Evolutionary conservation across 2,113 vertebrate genomes (phyloP), one percentile per base, ranked within the genome.

Genomic region (Hippoglossus stenolepis): DNA sequence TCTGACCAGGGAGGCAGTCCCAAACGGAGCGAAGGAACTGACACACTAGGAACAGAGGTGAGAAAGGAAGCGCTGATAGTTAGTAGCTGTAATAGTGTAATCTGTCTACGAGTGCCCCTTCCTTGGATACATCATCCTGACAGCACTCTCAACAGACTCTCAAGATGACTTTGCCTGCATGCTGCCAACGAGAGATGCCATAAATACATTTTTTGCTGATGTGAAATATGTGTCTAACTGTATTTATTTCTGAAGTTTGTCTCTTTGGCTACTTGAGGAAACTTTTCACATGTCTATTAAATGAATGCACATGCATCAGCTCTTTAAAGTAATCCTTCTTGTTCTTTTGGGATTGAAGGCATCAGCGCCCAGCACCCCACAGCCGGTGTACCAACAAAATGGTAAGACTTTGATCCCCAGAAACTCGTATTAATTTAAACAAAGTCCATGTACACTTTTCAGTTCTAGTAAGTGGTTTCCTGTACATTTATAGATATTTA

Each of bases 301-400:
- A 59, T 14, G 57, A 40, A 65, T 77, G 4, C 54, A 58, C 57
- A 45, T 59, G 61, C 28, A 67, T 70, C 49, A 64, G 14, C 69
- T 65, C 12, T 60, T 5, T 83, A 10, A 38, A 62, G 47, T 70
- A 56, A 84, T 63, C 38, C 51, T 73, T 40, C 17, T n/a, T 74
- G 69, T 62, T 80, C 58, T 91, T 86, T 75, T 86, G 85, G 83
- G 77, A 94, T 89, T 87, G 7, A 96, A 94, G 66, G 92, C 93
- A 54, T 95, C 82, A 14, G 24, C 84, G 53, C 90, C 87, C 58
- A 87, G 95, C 12, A 90, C 90, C 40, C 95, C 95, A 13, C 95
- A 96, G 56, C 94, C 95, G 0, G 94, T 99, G 43, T 99, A 98
- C 90, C 98, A 99, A 87, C 98, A 99, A 85, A 99, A 99, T 0